Conservation (phyloP, 1,140 invertebrate genomes). For the Galleria mellonella region DNA sequence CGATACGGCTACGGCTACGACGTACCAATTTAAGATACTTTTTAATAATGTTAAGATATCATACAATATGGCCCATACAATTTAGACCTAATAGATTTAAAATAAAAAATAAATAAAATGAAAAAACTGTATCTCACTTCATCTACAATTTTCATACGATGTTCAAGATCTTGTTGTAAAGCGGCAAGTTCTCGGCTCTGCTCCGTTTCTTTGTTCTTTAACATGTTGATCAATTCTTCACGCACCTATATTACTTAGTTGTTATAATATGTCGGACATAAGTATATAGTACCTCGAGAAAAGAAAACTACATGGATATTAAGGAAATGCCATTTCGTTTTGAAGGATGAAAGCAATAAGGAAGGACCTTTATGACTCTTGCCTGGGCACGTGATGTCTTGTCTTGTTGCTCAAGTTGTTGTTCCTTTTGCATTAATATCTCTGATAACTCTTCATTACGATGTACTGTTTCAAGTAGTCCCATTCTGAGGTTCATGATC, state of each 20-base stretch:
- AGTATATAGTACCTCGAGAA: neutral
- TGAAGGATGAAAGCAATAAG: constrained; percentile 17
- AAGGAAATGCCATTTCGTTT: constrained; percentile 7
- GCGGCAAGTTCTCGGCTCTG: constrained; percentile 50
- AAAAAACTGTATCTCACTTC: constrained; percentile 53
- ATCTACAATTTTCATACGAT: constrained; percentile 63
- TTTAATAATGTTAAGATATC: no score
- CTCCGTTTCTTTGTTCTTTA: constrained; percentile 66
- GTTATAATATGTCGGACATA: constrained; percentile 6
- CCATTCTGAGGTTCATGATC: constrained; percentile 63
- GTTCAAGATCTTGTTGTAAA: constrained; percentile 57
- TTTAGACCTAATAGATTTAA: no score
- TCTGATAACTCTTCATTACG: constrained; percentile 70
- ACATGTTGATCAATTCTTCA: constrained; percentile 71
- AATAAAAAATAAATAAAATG: constrained; percentile 21
- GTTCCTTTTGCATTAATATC: constrained; percentile 62
- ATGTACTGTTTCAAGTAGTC: constrained; percentile 49
- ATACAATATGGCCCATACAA: no score
- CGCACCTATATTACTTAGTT: constrained; percentile 41
- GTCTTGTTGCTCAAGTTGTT: constrained; percentile 72
- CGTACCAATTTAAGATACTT: no score
- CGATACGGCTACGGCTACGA: no score
- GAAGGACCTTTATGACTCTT: constrained; percentile 65
- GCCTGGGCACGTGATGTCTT: constrained; percentile 69
- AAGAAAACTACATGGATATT: constrained; percentile 8